Conservation (phyloP, 2,797 vertebrate species). For the Octomys mimax region DNA sequence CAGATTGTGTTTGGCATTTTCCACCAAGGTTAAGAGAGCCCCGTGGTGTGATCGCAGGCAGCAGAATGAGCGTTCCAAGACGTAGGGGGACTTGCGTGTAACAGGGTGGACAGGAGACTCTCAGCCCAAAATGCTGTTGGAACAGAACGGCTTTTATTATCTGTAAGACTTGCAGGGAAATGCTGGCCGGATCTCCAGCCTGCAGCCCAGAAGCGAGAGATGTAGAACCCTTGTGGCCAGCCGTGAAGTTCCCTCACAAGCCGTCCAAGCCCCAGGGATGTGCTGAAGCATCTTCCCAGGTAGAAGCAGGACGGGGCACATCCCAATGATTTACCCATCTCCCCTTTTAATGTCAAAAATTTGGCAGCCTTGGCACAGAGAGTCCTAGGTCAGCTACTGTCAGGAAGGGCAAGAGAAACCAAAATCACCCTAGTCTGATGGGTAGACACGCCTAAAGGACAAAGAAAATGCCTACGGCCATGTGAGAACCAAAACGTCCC, state of each 20-base stretch:
- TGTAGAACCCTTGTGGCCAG: background rate
- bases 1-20: background rate
- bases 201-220: background rate
- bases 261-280: background rate
- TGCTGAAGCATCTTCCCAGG: background rate
- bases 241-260: background rate
- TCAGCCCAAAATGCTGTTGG: background rate
- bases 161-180: background rate
- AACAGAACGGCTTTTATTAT: background rate
- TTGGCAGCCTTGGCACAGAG: rapidly evolving
- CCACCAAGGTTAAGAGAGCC: background rate
- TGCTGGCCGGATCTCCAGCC: background rate
- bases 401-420: background rate
- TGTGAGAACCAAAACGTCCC: rapidly evolving
- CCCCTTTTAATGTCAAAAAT: background rate
- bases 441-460: background rate
- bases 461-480: background rate
- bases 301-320: background rate
- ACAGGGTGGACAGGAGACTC: background rate
- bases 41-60: rapidly evolving
- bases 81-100: background rate
- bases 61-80: background rate
- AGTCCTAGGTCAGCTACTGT: background rate
- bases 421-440: too few relatives aligned
- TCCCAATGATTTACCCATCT: background rate